phyloP scores from a whole-genome alignment of 1,140 invertebrate genomes.

The Agrypnia vestita region DNA sequence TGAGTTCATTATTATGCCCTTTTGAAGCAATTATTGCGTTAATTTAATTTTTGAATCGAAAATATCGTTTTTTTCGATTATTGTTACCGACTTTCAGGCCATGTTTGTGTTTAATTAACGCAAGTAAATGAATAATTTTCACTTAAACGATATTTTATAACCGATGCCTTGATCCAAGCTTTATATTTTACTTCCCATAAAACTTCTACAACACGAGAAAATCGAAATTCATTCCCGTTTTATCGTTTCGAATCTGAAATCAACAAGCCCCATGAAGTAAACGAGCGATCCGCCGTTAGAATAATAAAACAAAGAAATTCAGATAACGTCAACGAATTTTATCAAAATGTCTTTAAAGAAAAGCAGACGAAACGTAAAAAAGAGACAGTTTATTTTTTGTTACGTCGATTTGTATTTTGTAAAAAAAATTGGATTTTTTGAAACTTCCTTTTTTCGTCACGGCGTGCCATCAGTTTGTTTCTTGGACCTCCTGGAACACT shows the following conservation, averaged over 20 bases:
- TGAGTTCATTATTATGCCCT: no score
- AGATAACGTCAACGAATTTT: slow-evolving; percentile 46
- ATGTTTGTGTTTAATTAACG: no score
- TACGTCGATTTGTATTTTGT: slow-evolving; percentile 7
- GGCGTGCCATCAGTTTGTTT: not conserved
- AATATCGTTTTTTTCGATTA: no score
- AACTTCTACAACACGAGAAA: slow-evolving; percentile 11
- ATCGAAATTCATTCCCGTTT: slow-evolving; percentile 44
- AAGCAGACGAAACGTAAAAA: slow-evolving; percentile 23
- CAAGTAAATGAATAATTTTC: not conserved
- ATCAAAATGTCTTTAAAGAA: slow-evolving; percentile 30
- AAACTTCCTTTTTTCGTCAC: not conserved
- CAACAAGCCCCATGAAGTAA: slow-evolving; percentile 46
- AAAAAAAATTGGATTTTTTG: not conserved
- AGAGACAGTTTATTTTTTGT: slow-evolving; percentile 1
- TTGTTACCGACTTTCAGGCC: no score
- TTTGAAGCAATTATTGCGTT: no score
- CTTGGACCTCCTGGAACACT: not conserved
- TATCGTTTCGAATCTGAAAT: slow-evolving; percentile 45
- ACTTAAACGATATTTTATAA: slow-evolving; percentile 16
- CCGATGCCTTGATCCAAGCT: slow-evolving; percentile 1
- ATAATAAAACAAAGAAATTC: slow-evolving; percentile 49
- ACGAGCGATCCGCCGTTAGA: slow-evolving; percentile 40
- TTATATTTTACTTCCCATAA: slow-evolving; percentile 22
- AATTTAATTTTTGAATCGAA: no score